Evolutionary conservation across 1,140 invertebrate species (phyloP), one percentile per base, ranked within the genome.

Genomic region (Drosophila azteca): DNA sequence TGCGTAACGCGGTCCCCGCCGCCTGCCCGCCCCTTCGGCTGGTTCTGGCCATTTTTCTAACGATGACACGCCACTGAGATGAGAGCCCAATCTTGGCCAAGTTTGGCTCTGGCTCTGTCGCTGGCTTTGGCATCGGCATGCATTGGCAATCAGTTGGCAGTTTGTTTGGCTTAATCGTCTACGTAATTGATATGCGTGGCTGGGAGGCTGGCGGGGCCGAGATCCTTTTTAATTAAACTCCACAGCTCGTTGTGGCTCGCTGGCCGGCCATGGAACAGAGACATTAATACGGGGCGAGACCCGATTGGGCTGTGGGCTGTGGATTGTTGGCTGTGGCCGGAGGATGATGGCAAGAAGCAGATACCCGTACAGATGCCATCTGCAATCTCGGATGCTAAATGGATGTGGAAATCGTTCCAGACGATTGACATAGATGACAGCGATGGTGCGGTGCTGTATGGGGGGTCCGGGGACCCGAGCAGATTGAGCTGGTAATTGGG

Each of bases 111-210:
- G 59, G 13, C 50, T 57, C 55, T 59, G 65, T 50, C 76, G 50
- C 48, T 52, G 67, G 48, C 26, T 62, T 49, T 29, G 65, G 22
- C 79, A 66, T 61, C 57, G 79, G 76, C 79, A 84, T 79, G 75
- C 79, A 79, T 84, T 58, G 80, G 66, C 80, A 85, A 85, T 85
- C 81, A 85, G 82, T 85, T 85, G 81, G 81, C 81, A 87, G 82
- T 85, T 85, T 88, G 82, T 87, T 87, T 87, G 82, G 82, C 82
- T 87, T 79, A 88, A 87, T 82, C 78, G 82, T 31, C 82, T 78
- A 61, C 78, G 83, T 88, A 87, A 87, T 88, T 87, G 82, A 87
- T 87, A 87, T 82, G 83, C 75, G 44, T 20, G 48, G 41, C n/a
- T 45, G 49, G 35, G n/a, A 35, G 35, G 43, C 35, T 43, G 51